phyloP scores from a whole-genome alignment of 2,888 invertebrate species.

The Vannuccia rotundouncinata region DNA sequence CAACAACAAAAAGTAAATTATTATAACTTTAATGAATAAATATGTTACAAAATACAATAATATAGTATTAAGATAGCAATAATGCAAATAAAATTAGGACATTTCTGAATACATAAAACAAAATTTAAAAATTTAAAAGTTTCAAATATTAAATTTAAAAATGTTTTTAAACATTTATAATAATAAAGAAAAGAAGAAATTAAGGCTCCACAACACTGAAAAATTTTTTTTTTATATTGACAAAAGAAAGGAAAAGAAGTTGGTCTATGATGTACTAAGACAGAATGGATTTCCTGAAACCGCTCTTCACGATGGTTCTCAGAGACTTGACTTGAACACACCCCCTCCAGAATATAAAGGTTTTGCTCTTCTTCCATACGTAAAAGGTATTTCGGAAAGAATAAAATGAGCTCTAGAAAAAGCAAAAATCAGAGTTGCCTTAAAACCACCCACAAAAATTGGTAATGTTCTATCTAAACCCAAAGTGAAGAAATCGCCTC shows the following conservation, averaged over 20 bases:
- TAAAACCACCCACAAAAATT: conserved; percentile 16
- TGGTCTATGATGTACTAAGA: conserved; percentile 5
- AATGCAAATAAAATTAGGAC: too few relatives aligned
- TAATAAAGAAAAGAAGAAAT: too few relatives aligned
- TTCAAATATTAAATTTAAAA: too few relatives aligned
- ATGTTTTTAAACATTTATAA: too few relatives aligned
- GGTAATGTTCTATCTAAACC: not conserved
- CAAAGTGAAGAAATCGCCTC: not conserved
- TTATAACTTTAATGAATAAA: too few relatives aligned
- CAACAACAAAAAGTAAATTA: too few relatives aligned
- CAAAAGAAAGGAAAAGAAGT: conserved; percentile 22
- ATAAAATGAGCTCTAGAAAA: conserved; percentile 22
- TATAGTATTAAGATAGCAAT: too few relatives aligned
- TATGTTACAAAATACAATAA: too few relatives aligned
- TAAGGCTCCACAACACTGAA: too few relatives aligned
- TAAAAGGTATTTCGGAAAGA: not conserved
- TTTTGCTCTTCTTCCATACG: not conserved
- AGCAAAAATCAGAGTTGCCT: conserved; percentile 15
- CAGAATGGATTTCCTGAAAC: conserved; percentile 15
- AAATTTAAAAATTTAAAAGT: too few relatives aligned
- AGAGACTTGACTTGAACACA: not conserved
- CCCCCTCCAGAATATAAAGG: not conserved
- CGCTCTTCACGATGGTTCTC: conserved; percentile 14
- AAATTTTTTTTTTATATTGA: too few relatives aligned
- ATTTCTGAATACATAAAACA: too few relatives aligned